phyloP scores from a whole-genome alignment of 2,888 invertebrate genomes.

The Heteromurus nitidus region DNA sequence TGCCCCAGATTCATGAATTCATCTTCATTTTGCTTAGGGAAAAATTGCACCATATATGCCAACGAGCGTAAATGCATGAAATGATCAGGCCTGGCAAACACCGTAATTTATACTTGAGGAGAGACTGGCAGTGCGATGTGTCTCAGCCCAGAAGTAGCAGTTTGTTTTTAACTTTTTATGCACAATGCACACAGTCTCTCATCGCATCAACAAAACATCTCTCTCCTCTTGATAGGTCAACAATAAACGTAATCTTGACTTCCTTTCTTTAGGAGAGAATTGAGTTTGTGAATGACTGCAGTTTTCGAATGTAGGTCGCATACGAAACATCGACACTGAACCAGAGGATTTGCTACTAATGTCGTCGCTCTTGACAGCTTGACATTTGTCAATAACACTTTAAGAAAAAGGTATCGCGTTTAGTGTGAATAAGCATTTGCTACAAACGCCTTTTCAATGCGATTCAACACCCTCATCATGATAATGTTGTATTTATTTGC shows the following conservation, averaged over 20 bases:
- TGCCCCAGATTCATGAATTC: conserved; percentile 21
- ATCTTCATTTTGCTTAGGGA: conserved; percentile 25
- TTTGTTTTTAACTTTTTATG: background rate
- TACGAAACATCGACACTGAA: background rate
- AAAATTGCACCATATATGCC: conserved; percentile 35
- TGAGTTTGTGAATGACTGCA: background rate
- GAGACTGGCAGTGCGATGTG: background rate
- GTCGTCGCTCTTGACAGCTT: background rate
- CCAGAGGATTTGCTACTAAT: background rate
- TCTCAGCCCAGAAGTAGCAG: background rate
- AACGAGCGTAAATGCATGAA: conserved; percentile 32
- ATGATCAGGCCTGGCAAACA: conserved; percentile 10
- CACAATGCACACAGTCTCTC: background rate
- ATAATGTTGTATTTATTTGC: conserved; percentile 28
- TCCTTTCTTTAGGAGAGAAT: conserved; percentile 17
- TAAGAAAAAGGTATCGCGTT: background rate
- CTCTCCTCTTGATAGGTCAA: conserved; percentile 35
- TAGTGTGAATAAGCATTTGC: background rate
- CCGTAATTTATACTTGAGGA: conserved; percentile 22
- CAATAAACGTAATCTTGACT: conserved; percentile 11
- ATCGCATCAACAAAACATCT: background rate
- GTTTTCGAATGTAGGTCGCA: background rate
- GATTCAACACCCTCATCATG: conserved; percentile 26
- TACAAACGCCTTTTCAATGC: background rate
- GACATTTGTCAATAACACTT: conserved; percentile 14